A percentile compares a stretch with the other conserved stretches of the same genome.
Conservation (phyloP, 1,140 invertebrate species). For the Belonocnema kinseyi region DNA sequence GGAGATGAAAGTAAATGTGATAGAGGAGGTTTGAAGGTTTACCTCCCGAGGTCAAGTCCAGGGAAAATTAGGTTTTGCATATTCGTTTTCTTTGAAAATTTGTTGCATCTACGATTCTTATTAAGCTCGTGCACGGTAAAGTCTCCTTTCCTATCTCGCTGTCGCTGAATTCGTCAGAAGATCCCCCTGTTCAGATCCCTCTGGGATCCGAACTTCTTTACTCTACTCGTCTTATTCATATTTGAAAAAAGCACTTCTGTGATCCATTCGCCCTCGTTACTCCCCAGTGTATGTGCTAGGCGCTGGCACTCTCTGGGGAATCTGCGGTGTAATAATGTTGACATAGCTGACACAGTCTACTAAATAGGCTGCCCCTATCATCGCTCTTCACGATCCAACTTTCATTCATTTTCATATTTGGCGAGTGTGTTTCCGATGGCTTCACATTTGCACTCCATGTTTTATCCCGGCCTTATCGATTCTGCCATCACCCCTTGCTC, state of each 20-base stretch:
- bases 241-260: conserved; percentile 61
- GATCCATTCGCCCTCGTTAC: conserved; percentile 50
- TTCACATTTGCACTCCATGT: not conserved
- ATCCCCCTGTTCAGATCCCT: not conserved
- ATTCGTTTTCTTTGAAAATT: conserved; percentile 11
- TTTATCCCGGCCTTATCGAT: not conserved
- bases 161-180: conserved; percentile 2
- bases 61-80: conserved; percentile 11
- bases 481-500: too few species aligned
- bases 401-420: conserved; percentile 22
- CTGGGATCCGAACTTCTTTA: conserved; percentile 8
- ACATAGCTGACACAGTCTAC: conserved; percentile 60
- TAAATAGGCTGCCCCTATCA: conserved; percentile 53
- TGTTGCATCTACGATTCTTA: conserved; percentile 2
- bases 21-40: not conserved
- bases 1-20: too few species aligned
- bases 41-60: not conserved
- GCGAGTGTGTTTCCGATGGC: conserved; percentile 13
- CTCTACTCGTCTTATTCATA: conserved; percentile 51
- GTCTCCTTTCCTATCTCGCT: not conserved
- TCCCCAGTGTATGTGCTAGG: conserved; percentile 34
- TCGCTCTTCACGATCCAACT: not conserved
- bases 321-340: conserved; percentile 68
- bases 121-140: not conserved
- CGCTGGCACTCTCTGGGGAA: conserved; percentile 58